Evolutionary conservation across 2,113 vertebrate species (phyloP).

Genomic region (Phodopus roborovskii): DNA sequence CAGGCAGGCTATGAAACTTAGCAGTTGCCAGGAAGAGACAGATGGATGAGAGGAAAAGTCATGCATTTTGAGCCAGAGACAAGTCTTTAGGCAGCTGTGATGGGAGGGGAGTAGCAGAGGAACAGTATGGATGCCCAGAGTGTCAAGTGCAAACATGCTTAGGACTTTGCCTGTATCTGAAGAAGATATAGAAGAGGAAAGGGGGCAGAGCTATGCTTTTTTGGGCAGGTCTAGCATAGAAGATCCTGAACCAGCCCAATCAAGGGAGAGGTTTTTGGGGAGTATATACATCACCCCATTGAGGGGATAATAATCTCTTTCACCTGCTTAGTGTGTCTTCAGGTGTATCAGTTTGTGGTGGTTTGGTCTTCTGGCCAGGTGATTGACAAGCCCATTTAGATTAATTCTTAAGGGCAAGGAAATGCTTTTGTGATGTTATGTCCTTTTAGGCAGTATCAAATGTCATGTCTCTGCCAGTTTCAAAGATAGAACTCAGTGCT

Average conservation of each 20-base stretch:
- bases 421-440: background rate
- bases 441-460: background rate
- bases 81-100: background rate
- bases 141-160: background rate
- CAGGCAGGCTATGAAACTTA: too few relatives aligned
- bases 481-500: background rate
- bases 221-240: background rate
- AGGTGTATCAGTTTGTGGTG: background rate
- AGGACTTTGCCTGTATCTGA: background rate
- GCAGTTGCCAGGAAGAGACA: background rate
- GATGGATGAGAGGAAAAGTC: background rate
- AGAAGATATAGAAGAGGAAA: background rate
- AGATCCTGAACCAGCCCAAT: background rate
- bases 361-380: background rate
- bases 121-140: background rate
- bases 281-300: too few relatives aligned
- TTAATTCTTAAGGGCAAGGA: background rate
- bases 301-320: background rate
- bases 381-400: background rate
- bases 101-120: background rate
- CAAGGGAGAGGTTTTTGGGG: background rate
- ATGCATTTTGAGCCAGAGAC: background rate
- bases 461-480: background rate
- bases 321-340: background rate
- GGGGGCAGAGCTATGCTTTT: background rate